Base-by-base conservation (phyloP, 2,113 vertebrate genomes). In the Paralichthys olivaceus region DNA sequence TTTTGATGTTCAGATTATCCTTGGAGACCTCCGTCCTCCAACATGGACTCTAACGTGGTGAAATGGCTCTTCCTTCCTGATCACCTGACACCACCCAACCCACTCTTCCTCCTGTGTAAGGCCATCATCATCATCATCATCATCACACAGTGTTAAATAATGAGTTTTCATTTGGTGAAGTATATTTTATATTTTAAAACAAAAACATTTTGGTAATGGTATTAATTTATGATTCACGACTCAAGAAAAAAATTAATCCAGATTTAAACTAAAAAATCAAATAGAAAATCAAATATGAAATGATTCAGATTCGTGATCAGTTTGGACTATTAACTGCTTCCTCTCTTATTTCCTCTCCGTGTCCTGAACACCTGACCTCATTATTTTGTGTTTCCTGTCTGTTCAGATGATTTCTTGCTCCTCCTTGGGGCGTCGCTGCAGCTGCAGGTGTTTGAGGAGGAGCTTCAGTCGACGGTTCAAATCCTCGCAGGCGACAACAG, bases 31-130 rank as follows among this genome's bases (percentile, higher is more conserved):
- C 94, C 93, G 6, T 94, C 93, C 59, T 95, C 95, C 84, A 92
- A 87, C 80, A 94, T 97, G 86, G 96, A 97, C 45, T 96, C 96
- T 69, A 98, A 98, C 40, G 95, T 99, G 84, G 96, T 99, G 87
- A 99, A 99, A 80, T 99, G 97, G 97, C 92, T 99, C 26, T 99
- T 96, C 88, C 96, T 99, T 66, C 97, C 97, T 7, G 97, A 99
- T 78, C 95, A 98, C 90, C 95, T 96, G 76, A 95, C 95, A 37
- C 94, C 89, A 53, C 97, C 97, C 15, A 98, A 97, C 84, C 94
- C 97, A 0, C 84, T 97, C 81, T 98, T 99, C 83, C 96, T 98
- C 23, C 94, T 97, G 76, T 99, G 97, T 99, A 93, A 97, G 96
- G 95, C 63, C 3, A 2, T 11, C 15, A 23, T 43, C 17, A n/a